These are phyloP conservation scores for Phrynocephalus versicolor DNA, from an alignment of 2,113 vertebrate genomes.

Conservation along the genomic window DNA sequence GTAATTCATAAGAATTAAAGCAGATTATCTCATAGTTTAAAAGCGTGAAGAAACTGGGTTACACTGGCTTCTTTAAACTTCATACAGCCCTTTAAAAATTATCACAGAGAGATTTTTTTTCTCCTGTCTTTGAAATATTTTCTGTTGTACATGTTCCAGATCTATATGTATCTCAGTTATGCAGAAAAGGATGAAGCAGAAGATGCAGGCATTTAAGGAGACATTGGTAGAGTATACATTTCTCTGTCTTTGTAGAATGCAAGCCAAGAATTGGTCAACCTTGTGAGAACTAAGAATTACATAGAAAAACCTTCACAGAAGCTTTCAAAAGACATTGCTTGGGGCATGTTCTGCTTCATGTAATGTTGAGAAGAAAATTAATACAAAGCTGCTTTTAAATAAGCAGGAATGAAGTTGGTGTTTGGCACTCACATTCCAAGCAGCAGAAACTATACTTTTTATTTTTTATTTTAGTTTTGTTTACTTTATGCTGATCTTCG, in stretches of 20 bases:
- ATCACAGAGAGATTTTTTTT: conserved; percentile 3
- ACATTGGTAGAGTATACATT: conserved; percentile 62
- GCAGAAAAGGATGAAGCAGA: conserved; percentile 53
- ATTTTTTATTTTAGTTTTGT: conserved; percentile 48
- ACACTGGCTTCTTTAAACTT: conserved; percentile 52
- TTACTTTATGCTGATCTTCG: conserved; percentile 39
- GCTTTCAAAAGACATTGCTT: conserved; percentile 71
- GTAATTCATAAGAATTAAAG: conserved; percentile 33
- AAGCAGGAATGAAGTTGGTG: conserved; percentile 76
- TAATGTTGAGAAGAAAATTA: conserved; percentile 71
- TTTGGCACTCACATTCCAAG: conserved; percentile 61
- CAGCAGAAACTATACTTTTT: conserved; percentile 51
- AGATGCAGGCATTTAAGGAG: conserved; percentile 47
- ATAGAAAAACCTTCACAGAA: conserved; percentile 68
- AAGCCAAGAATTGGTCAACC: conserved; percentile 68
- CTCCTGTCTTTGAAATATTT: conserved; percentile 39
- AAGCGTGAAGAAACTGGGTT: conserved; percentile 32
- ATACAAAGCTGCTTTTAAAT: conserved; percentile 76
- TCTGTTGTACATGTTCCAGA: conserved; percentile 50
- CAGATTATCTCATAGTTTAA: conserved; percentile 36
- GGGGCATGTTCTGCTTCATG: conserved; percentile 73
- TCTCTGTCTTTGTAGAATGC: conserved; percentile 60
- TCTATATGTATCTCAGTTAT: conserved; percentile 53
- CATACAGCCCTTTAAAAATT: conserved; percentile 55
- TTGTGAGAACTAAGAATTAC: conserved; percentile 73